Evolutionary conservation across 1,140 invertebrate genomes (phyloP).

Genomic region (Zaprionus lachaisei): DNA sequence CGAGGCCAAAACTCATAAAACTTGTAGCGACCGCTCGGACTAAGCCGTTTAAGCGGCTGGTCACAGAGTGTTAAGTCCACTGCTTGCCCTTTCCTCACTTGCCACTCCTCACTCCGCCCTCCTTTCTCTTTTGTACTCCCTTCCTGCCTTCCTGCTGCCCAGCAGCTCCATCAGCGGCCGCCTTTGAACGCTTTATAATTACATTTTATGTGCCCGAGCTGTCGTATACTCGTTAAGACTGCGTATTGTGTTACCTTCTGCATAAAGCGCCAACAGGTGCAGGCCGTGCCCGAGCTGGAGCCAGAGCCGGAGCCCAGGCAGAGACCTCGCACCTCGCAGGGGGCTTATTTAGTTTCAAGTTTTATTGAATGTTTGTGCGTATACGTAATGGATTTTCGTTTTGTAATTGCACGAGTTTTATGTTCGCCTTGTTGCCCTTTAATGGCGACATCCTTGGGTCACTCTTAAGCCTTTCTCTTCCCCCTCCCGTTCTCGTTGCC

Average conservation of each 20-base stretch:
- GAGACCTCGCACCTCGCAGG: background rate
- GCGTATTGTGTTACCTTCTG: slow-evolving; percentile 16
- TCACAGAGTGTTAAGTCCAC: slow-evolving; percentile 73
- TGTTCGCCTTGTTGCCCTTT: slow-evolving; percentile 28
- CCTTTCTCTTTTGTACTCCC: too few species aligned
- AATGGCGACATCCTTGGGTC: slow-evolving; percentile 17
- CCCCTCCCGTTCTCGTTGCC: background rate
- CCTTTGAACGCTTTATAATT: slow-evolving; percentile 78
- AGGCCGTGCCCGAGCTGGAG: background rate
- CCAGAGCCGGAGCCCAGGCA: background rate
- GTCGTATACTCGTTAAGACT: slow-evolving; percentile 25
- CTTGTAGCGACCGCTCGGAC: slow-evolving; percentile 40
- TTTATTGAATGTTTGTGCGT: slow-evolving; percentile 71
- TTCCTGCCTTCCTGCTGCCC: background rate
- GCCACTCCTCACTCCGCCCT: background rate
- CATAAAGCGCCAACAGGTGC: slow-evolving; percentile 64
- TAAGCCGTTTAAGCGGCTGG: slow-evolving; percentile 74
- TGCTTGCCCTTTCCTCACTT: slow-evolving; percentile 11
- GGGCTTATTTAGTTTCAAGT: slow-evolving; percentile 63
- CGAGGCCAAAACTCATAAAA: slow-evolving; percentile 66
- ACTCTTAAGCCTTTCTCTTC: slow-evolving; percentile 25
- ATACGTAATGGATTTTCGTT: slow-evolving; percentile 53
- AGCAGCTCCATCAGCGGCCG: slow-evolving; percentile 13
- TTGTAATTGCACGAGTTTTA: slow-evolving; percentile 66
- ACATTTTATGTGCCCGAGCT: slow-evolving; percentile 67